Conservation (phyloP, 2,888 invertebrate genomes). For the Melanostoma mellinum region DNA sequence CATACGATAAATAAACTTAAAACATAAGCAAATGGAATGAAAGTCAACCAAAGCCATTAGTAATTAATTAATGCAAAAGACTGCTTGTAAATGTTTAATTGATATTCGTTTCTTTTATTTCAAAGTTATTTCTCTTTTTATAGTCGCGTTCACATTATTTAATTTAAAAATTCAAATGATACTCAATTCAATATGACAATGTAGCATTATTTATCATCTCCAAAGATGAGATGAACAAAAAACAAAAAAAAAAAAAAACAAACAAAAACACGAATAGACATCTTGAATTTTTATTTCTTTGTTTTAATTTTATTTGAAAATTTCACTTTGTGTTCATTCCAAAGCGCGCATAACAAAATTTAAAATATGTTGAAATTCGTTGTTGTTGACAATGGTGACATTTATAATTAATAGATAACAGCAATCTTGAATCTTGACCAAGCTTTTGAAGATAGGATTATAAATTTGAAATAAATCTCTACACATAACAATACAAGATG, state of each 20-base stretch:
- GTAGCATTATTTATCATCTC: constrained; percentile 45
- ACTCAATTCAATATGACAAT: constrained; percentile 53
- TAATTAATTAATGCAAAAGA: constrained; percentile 81
- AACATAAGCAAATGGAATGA: constrained; percentile 2
- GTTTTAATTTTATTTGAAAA: constrained; percentile 30
- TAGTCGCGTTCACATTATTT: constrained; percentile 13
- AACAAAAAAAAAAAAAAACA: background rate
- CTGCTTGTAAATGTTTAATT: constrained; percentile 77
- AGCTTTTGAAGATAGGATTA: too few relatives aligned
- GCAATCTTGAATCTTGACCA: constrained; percentile 31
- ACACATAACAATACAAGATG: too few relatives aligned
- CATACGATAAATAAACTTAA: background rate
- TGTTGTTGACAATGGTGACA: constrained; percentile 53
- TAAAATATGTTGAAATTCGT: constrained; percentile 50
- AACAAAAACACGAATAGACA: constrained; percentile 5
- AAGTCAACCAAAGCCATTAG: constrained; percentile 13
- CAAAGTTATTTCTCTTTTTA: background rate
- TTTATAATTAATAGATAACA: constrained; percentile 27
- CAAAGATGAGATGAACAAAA: constrained; percentile 26
- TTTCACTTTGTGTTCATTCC: constrained; percentile 48
- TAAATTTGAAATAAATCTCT: too few relatives aligned
- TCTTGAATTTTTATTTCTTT: background rate
- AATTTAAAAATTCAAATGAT: constrained; percentile 53
- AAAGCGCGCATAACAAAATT: constrained; percentile 27
- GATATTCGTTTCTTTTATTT: constrained; percentile 24